A percentile compares a stretch with the other conserved stretches of the same genome.
Conservation (phyloP, 2,797 vertebrate genomes). For the Protosalanx chinensis region DNA sequence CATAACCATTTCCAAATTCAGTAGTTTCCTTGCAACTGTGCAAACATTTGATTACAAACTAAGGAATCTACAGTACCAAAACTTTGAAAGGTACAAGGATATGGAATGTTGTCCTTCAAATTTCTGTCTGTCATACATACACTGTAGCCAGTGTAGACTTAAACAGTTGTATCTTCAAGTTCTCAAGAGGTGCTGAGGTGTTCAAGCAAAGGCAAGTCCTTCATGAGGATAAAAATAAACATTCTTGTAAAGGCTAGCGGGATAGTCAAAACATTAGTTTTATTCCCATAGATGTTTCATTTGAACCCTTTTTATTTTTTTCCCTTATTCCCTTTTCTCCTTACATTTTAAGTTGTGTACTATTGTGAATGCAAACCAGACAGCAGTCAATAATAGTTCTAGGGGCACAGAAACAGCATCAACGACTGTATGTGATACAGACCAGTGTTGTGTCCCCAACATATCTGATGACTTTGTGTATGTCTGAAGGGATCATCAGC, state of each 20-base stretch:
- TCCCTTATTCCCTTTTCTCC: neutral
- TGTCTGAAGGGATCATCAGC: constrained; percentile 12
- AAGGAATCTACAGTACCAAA: constrained; percentile 20
- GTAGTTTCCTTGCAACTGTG: constrained; percentile 11
- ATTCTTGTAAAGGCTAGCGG: neutral
- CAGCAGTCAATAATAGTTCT: neutral
- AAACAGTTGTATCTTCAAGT: constrained; percentile 26
- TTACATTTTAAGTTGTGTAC: neutral
- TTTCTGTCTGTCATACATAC: constrained; percentile 4
- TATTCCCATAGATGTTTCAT: constrained; percentile 6
- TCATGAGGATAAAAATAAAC: neutral
- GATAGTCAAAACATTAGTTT: neutral
- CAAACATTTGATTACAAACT: constrained; percentile 44
- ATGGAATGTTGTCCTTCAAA: constrained; percentile 48
- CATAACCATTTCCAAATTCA: constrained; percentile 9
- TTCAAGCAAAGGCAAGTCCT: constrained; percentile 1
- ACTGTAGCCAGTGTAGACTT: constrained; percentile 59
- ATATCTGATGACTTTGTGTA: constrained; percentile 1
- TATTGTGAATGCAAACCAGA: neutral
- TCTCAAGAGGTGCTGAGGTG: neutral
- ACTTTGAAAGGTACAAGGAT: constrained; percentile 11
- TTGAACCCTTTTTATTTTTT: neutral
- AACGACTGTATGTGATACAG: constrained; percentile 14
- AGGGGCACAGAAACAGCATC: neutral
- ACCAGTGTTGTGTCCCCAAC: constrained; percentile 24